Percentiles rank a stretch among this genome's conserved stretches.
Evolutionary conservation across 2,797 vertebrate species (phyloP).

Genomic region (Malacoraja senta): DNA sequence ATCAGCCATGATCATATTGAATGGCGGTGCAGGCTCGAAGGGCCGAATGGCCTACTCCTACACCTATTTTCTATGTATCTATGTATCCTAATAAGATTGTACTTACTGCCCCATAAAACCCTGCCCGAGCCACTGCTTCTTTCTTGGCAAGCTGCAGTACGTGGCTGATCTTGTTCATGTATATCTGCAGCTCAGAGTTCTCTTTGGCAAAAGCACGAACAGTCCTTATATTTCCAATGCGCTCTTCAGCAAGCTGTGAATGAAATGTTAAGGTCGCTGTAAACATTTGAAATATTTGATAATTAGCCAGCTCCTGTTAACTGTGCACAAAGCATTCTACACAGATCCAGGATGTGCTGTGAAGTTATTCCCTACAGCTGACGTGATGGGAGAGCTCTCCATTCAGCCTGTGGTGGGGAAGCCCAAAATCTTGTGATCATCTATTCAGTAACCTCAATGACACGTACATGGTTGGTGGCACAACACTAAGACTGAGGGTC

Average conservation of each 20-base stretch:
- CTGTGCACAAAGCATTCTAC: neutral
- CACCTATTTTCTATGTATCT: no score
- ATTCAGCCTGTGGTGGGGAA: no score
- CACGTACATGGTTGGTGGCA: neutral
- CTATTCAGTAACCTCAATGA: neutral
- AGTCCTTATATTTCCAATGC: constrained; percentile 86
- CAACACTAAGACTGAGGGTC: neutral
- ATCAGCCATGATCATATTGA: no score
- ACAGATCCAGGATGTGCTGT: neutral
- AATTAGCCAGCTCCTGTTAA: neutral
- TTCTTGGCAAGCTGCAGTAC: constrained; percentile 75
- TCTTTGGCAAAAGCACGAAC: constrained; percentile 93
- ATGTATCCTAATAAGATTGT: neutral
- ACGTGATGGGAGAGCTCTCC: neutral
- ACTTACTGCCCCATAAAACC: constrained; percentile 90
- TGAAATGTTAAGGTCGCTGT: neutral
- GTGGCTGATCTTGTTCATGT: constrained; percentile 63
- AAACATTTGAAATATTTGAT: neutral
- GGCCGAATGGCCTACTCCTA: no score
- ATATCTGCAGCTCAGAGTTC: constrained; percentile 70
- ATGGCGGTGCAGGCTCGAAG: no score
- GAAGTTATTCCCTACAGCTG: neutral
- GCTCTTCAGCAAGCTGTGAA: constrained; percentile 83
- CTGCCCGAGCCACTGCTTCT: constrained; percentile 73
- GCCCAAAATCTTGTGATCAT: neutral